phyloP scores from a whole-genome alignment of 1,140 invertebrate species.

The Medauroidea extradentata region DNA sequence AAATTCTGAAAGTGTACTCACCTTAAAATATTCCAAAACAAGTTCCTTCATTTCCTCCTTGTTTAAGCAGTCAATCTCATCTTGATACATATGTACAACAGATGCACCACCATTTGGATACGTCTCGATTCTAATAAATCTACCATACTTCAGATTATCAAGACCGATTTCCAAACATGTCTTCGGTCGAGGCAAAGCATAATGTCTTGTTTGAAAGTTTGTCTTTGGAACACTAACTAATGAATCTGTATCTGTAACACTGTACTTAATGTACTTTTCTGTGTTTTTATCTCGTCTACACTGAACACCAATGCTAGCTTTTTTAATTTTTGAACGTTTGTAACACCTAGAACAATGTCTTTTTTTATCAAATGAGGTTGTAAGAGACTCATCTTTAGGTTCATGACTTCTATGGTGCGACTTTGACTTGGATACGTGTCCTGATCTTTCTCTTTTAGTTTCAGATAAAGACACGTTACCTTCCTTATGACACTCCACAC shows the following conservation, averaged over 20 bases:
- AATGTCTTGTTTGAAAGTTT: slow-evolving; percentile 43
- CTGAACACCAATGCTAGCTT: slow-evolving; percentile 57
- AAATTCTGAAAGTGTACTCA: slow-evolving; percentile 37
- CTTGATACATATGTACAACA: slow-evolving; percentile 88
- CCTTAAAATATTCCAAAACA: slow-evolving; percentile 84
- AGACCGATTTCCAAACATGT: slow-evolving; percentile 41
- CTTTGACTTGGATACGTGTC: no score
- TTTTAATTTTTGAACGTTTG: slow-evolving; percentile 55
- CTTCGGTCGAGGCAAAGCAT: slow-evolving; percentile 41
- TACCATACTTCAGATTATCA: slow-evolving; percentile 62
- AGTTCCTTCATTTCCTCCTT: slow-evolving; percentile 73
- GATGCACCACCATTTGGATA: slow-evolving; percentile 95
- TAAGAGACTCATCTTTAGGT: slow-evolving; percentile 1
- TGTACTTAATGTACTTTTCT: slow-evolving; percentile 24
- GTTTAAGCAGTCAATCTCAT: slow-evolving; percentile 79
- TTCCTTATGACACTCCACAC: no score
- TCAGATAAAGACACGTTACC: no score
- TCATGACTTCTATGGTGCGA: no score
- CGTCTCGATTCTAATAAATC: slow-evolving; percentile 81
- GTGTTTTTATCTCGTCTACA: slow-evolving; percentile 48
- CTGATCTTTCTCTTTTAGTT: no score
- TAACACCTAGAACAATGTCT: slow-evolving; percentile 54
- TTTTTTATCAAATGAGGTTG: slow-evolving; percentile 9
- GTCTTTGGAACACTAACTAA: slow-evolving; percentile 28
- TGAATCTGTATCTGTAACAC: background rate